Base-by-base conservation (phyloP, 2,113 vertebrate genomes). In the Microcebus murinus region DNA sequence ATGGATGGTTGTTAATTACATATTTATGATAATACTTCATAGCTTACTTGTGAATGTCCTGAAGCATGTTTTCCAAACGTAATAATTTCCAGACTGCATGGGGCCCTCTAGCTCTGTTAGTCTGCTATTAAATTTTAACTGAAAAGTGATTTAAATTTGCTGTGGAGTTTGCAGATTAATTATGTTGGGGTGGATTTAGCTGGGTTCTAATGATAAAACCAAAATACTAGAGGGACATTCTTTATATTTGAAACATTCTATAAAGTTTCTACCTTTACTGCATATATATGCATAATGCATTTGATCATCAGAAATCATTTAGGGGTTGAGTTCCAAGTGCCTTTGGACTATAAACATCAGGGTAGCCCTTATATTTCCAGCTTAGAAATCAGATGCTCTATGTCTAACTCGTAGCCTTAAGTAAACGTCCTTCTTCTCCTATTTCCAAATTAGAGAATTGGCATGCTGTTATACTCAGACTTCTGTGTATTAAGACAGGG, bases 21-120 rank as follows among this genome's bases (percentile, higher is more conserved):
- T 95, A 91, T 94, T 97, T 96, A 90, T 77, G 83, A 42, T 85
- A 95, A 88, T 94, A 85, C 55, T 88, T 94, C 34, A 90, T 87
- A 79, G 65, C 84, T 97, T 91, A 10, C 79, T 94, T 82, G 42
- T 88, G 87, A 92, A 61, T 95, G 48, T 92, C 87, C 82, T 87
- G 42, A 93, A 96, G 80, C 84, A 52, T 59, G 8, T 86, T 96
- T 96, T 91, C 76, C 73, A 67, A 48, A 74, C 3, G 8, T 95
- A 90, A 73, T 90, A 29, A 94, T 81, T 21, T 85, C 55, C 74
- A 71, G n/a, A 52, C 61, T 87, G 21, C 36, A 27, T 34, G n/a
- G 73, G 61, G 65, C 55, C 61, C 65, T 77, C 48, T 68, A 85
- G 34, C 50, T 86, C 36, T 67, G 94, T 95, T 92, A 67, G 82